Conservation (phyloP, 2,113 vertebrate genomes). For the Phalacrocorax pelagicus region DNA sequence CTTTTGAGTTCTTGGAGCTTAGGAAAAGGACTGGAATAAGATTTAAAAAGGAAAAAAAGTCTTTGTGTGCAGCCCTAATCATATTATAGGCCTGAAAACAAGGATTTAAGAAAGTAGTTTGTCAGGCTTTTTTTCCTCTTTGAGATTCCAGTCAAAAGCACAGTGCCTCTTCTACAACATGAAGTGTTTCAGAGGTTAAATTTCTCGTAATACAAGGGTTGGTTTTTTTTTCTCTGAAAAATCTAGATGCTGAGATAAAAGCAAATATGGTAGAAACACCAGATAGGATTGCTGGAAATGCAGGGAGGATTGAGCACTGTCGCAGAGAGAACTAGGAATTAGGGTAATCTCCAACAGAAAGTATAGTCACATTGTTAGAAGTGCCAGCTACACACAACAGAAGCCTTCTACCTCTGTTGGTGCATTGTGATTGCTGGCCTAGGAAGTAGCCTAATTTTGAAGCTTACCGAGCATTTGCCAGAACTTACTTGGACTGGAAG, state of each 20-base stretch:
- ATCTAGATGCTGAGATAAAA: background rate
- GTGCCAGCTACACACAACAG: background rate
- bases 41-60: background rate
- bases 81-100: background rate
- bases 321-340: background rate
- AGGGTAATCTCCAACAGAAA: background rate
- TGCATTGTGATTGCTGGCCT: background rate
- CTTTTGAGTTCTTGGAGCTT: background rate
- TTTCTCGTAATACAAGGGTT: background rate
- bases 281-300: background rate
- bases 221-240: background rate
- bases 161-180: background rate
- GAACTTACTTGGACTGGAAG: background rate
- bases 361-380: background rate
- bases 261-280: background rate
- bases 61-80: background rate
- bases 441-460: background rate
- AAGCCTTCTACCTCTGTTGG: background rate
- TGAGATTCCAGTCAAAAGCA: background rate
- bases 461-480: background rate
- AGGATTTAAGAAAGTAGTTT: background rate
- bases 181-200: background rate
- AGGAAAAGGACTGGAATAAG: background rate
- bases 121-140: background rate
- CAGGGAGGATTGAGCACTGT: background rate